Evolutionary conservation across 37 sponge, comb jelly and placozoan species (phyloP).

Genomic region (Axinella damicornis): DNA sequence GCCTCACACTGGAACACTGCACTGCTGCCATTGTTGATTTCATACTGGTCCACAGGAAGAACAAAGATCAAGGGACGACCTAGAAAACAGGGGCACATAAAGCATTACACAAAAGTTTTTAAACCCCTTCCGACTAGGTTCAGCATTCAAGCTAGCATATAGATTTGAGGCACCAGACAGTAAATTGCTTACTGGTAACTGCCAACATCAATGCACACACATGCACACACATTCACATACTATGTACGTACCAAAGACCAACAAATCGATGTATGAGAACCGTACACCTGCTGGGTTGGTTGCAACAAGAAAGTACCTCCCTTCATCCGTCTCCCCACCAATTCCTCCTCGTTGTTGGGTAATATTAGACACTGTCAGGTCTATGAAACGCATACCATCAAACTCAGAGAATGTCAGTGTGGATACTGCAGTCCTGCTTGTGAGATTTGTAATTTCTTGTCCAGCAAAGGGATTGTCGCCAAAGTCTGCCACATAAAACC

Average conservation of each 20-base stretch:
- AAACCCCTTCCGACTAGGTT: too few relatives aligned
- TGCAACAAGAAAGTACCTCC: constrained; percentile 66
- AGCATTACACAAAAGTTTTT: too few relatives aligned
- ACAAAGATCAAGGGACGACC: constrained; percentile 62
- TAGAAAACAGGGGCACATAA: constrained; percentile 11
- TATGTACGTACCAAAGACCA: constrained; percentile 55
- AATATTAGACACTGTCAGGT: constrained; percentile 39
- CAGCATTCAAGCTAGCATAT: too few relatives aligned
- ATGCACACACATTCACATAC: too few relatives aligned
- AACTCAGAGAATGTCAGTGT: constrained; percentile 17
- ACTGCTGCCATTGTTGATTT: constrained; percentile 38
- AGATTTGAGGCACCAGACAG: too few relatives aligned
- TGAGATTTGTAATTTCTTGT: constrained; percentile 43
- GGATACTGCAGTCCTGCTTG: constrained; percentile 34
- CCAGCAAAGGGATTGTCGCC: background rate
- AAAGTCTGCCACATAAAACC: constrained; percentile 45
- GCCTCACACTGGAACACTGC: constrained; percentile 53
- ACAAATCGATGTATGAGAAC: constrained; percentile 23
- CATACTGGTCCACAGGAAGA: constrained; percentile 34
- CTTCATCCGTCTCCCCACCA: constrained; percentile 56
- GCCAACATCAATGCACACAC: too few relatives aligned
- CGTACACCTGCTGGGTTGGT: constrained; percentile 65
- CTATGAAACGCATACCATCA: background rate
- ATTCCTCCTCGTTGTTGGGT: constrained; percentile 1
- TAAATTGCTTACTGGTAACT: too few relatives aligned